Base-by-base conservation (phyloP, 2,888 invertebrate genomes). In the Drosophila cognata region DNA sequence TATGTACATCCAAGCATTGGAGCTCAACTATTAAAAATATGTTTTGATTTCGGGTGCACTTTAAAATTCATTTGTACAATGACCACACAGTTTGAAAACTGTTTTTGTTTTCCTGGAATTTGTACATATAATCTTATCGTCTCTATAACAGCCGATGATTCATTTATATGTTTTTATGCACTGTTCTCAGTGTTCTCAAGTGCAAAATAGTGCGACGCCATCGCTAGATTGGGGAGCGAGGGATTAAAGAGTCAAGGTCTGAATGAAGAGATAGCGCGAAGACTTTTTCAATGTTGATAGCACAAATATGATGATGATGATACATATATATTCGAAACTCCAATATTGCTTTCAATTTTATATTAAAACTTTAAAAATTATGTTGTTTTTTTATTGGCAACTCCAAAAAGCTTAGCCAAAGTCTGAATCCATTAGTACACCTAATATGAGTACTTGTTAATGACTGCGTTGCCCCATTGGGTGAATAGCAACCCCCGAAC, bases 1-100 rank as follows among this genome's bases (percentile, higher is more conserved):
- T 38, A 43, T 72, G 29, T 25, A 21, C 10, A 50, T 46, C 11
- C 16, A 51, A 28, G 31, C 10, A 38, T 38, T 13, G 5, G 41
- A 38, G n/a, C 18, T 6, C 13, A 46, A 57, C 43, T 68, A 28
- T 50, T 31, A 21, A 63, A 74, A 74, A 66, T 43, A 71, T 71
- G 64, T 64, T 78, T 71, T 74, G 57, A 77, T 74, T 64, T 56
- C 4, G 36, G 28, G 35, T 78, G 75, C 79, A 75, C 76, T 79
- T 65, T 38, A 59, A 68, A 63, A 50, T 51, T 62, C 5, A 56
- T 60, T 43, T 38, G 7, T n/a, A n/a, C 31, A 51, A 59, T 52
- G 62, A 61, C 60, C 70, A 64, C 25, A 33, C 21, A 21, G 21
- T n/a, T 21, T 28, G 33, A 36, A 60, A 48, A 18, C 31, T 50